A percentile compares a stretch with the other conserved stretches of the same genome.
Conservation (phyloP, 1,140 invertebrate genomes). For the Drosophila sechellia region DNA sequence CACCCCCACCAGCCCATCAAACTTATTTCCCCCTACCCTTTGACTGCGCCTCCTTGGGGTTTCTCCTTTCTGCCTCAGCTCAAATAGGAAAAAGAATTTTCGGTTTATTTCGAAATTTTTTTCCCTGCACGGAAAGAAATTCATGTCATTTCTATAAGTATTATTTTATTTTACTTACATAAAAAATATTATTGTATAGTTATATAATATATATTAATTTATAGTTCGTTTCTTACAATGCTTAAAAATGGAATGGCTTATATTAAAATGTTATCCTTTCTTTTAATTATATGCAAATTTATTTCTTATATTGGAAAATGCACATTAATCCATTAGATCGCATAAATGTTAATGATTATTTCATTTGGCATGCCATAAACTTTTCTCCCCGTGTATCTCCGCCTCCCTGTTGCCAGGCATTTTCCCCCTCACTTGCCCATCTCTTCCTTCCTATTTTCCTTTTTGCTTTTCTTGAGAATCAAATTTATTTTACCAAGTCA, state of each 20-base stretch:
- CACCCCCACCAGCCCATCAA: background rate
- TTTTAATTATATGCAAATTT: no score
- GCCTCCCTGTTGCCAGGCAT: slow-evolving; percentile 30
- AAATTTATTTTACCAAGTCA: slow-evolving; percentile 85
- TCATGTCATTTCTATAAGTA: no score
- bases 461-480: slow-evolving; percentile 83
- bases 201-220: no score
- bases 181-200: no score
- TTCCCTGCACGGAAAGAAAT: slow-evolving; percentile 1
- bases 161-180: no score
- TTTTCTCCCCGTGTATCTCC: slow-evolving; percentile 36
- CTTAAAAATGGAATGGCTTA: no score
- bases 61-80: slow-evolving; percentile 38
- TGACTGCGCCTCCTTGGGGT: slow-evolving; percentile 11
- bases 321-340: no score
- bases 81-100: slow-evolving; percentile 73
- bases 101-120: slow-evolving; percentile 72
- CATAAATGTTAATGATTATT: no score
- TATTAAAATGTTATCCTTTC: no score
- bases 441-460: slow-evolving; percentile 45
- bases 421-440: slow-evolving; percentile 35
- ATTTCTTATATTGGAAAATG: no score
- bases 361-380: background rate
- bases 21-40: background rate
- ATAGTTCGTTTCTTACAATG: no score